phyloP scores from a whole-genome alignment of 2,113 vertebrate species.

The Acanthisitta chloris region DNA sequence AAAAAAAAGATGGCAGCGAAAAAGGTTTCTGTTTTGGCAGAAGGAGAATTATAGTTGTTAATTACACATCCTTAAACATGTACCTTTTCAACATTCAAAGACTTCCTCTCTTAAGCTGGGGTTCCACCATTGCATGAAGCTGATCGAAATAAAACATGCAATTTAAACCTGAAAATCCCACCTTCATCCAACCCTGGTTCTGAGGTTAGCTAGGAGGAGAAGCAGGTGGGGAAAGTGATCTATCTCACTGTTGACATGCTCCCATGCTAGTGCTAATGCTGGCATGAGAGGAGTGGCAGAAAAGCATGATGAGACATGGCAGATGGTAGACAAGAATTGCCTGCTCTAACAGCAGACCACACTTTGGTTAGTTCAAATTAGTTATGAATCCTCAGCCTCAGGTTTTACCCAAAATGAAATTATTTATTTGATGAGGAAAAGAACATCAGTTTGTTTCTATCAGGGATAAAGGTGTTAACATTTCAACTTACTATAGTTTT shows the following conservation, averaged over 20 bases:
- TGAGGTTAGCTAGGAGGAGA: not conserved
- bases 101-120: not conserved
- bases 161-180: not conserved
- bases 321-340: not conserved
- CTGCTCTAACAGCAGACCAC: not conserved
- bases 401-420: not conserved
- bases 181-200: not conserved
- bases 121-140: not conserved
- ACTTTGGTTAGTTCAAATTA: not conserved
- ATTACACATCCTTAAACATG: not conserved
- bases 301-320: accelerated
- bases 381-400: not conserved
- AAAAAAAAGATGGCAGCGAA: not conserved
- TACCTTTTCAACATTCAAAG: not conserved
- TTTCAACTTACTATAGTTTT: not conserved
- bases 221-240: not conserved
- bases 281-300: not conserved
- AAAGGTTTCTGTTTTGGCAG: not conserved
- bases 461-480: not conserved
- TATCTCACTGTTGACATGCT: not conserved
- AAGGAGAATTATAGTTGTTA: not conserved
- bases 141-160: not conserved
- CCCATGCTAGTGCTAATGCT: not conserved
- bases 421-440: not conserved
- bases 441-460: not conserved